Evolutionary conservation across 2,797 vertebrate species (phyloP).

Genomic region (Serranus cabrilla): DNA sequence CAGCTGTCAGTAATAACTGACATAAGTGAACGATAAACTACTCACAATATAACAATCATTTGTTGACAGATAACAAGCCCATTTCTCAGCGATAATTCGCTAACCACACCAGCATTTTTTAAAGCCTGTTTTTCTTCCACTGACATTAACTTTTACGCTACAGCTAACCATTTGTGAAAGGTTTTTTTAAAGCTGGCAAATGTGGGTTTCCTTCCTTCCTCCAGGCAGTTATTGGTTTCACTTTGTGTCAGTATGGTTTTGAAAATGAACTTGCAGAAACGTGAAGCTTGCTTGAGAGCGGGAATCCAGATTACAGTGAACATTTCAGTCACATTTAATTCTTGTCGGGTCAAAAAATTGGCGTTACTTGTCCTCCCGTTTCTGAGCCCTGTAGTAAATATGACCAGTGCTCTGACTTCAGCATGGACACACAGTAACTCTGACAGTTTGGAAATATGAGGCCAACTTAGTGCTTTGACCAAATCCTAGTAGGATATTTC

Average conservation of each 20-base stretch:
- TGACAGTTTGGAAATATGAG: neutral
- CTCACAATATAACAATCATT: neutral
- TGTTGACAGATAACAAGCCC: neutral
- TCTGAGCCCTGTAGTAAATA: neutral
- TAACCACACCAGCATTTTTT: neutral
- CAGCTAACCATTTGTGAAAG: neutral
- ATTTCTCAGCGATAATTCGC: neutral
- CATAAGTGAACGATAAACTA: neutral
- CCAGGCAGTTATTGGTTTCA: constrained; percentile 37
- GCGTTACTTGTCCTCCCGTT: neutral
- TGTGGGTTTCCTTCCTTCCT: constrained; percentile 39
- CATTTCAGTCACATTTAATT: neutral
- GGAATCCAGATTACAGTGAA: neutral
- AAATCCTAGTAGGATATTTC: neutral
- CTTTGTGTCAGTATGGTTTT: constrained; percentile 7
- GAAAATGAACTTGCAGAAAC: constrained; percentile 23
- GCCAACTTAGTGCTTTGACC: neutral
- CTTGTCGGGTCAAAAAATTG: neutral
- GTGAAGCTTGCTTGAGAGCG: neutral
- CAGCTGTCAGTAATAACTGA: neutral
- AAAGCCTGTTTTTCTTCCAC: neutral
- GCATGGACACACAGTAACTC: neutral
- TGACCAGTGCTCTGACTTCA: neutral
- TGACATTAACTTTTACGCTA: neutral
- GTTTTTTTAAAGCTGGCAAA: neutral